Evolutionary conservation across 2,797 vertebrate species (phyloP), one percentile per base, ranked within the genome.

Genomic region (Enoplosus armatus): DNA sequence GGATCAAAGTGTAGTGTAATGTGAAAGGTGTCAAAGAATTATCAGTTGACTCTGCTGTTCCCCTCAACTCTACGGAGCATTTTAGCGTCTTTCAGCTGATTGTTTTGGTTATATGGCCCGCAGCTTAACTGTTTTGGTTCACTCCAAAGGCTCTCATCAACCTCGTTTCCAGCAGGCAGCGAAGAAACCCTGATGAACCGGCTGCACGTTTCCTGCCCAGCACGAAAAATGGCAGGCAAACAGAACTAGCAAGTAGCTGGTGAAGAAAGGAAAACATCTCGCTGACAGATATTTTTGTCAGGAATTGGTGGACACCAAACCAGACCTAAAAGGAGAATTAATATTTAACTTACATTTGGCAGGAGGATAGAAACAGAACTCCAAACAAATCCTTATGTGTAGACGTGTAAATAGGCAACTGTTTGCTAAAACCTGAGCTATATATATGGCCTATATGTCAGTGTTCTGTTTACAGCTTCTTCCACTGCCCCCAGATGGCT

Each of bases 61-160:
- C 33, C 8, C 48, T 48, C 14, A 20, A 14, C 43, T 59, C 31
- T 33, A 43, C 8, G 2, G 41, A 33, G 14, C 10, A 24, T 47
- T 33, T 58, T 18, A 51, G 68, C 31, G 3, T 37, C 43, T 37
- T 58, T 59, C 43, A 59, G 43, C 43, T 58, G 20, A 8, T n/a
- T 47, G 10, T 14, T 24, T 59, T 39, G 3, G 31, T 15, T 15
- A 10, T 9, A 7, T 35, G 33, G 12, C 3, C 5, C 11, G 3
- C 33, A 66, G 33, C 33, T 66, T 37, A 10, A 43, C 41, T 31
- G 61, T 63, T 61, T 61, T 45, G 62, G 6, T 48, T 48, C 43
- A 64, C 29, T 48, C 12, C 15, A 14, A 31, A 22, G 41, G 61
- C 41, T 48, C 61, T 63, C 27, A 22, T 63, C 20, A 43, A 15